phyloP scores from a whole-genome alignment of 1,140 invertebrate genomes.

The Eumeta japonica region DNA sequence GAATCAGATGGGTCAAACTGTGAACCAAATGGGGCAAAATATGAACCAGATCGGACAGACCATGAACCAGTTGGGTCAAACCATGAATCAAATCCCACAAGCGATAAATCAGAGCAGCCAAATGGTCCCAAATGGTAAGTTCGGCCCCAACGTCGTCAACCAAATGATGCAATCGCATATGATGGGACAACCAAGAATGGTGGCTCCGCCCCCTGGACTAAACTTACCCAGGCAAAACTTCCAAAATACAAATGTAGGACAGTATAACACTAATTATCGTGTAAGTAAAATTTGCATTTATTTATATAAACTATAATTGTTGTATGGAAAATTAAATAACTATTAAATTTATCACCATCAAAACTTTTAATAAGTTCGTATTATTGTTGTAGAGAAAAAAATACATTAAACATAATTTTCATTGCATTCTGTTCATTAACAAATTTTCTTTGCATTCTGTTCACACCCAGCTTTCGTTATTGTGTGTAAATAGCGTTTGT shows the following conservation, averaged over 20 bases:
- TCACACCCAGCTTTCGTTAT: too few species aligned
- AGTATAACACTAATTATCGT: constrained; percentile 44
- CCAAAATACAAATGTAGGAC: constrained; percentile 31
- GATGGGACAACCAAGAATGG: constrained; percentile 39
- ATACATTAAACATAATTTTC: too few species aligned
- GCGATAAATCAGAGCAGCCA: too few species aligned
- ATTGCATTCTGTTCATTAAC: too few species aligned
- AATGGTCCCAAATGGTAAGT: constrained; percentile 24
- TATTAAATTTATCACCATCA: too few species aligned
- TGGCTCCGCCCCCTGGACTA: constrained; percentile 37
- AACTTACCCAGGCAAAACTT: constrained; percentile 40
- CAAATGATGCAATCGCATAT: constrained; percentile 35
- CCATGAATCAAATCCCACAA: too few species aligned
- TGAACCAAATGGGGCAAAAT: constrained; percentile 21
- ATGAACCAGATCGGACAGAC: constrained; percentile 21
- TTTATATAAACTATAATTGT: too few species aligned
- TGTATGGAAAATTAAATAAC: too few species aligned
- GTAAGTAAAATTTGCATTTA: constrained; percentile 38
- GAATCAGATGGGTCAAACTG: constrained; percentile 22
- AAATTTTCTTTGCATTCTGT: too few species aligned
- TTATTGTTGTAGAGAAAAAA: too few species aligned
- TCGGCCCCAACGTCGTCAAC: constrained; percentile 16
- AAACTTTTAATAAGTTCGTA: too few species aligned
- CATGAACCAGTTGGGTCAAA: constrained; percentile 16
- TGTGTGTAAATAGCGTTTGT: too few species aligned